Evolutionary conservation across 2,888 invertebrate genomes (phyloP), one percentile per base, ranked within the genome.

Genomic region (Tortrix viridana): DNA sequence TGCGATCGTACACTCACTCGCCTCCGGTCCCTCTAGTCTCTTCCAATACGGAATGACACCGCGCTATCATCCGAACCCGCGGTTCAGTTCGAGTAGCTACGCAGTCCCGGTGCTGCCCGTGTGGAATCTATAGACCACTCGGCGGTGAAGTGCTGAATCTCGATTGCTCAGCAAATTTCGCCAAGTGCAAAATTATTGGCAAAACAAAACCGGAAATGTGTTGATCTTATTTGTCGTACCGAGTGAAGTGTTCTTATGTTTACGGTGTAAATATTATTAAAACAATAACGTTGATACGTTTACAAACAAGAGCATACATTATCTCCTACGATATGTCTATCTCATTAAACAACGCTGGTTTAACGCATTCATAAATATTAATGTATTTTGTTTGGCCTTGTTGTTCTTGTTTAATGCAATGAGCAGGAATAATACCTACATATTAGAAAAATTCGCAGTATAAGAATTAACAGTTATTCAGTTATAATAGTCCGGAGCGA

Each of bases 1-100:
- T 81, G 77, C 68, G 68, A 70, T 74, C 72, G 32, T 12, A 71
- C 81, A 77, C 84, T 84, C 84, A 85, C 77, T 80, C 82, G 85
- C 84, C 88, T 87, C 89, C 90, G 89, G 88, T 86, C 84, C 32
- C 32, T 79, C 84, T 85, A 85, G 82, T 85, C 86, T 84, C 84
- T 76, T 77, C 41, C 47, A 46, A 52, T 58, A 55, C 60, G 26
- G 47, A 37, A 80, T 69, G 75, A 78, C 60, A 56, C 71, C 65
- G 65, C 69, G 67, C 71, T 72, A 67, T 54, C 55, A 65, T 57
- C 63, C 63, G 65, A 66, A 67, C 72, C 68, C 9, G 26, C 26
- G 9, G 26, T 26, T 26, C 26, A 16, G 44, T 44, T n/a, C 9
- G n/a, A 18, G 9, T 16, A 44, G 44, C 18, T 18, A 44, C 6